A percentile compares a stretch with the other conserved stretches of the same genome.
phyloP scores from a whole-genome alignment of 2,888 invertebrate genomes.

The Agrochola macilenta region DNA sequence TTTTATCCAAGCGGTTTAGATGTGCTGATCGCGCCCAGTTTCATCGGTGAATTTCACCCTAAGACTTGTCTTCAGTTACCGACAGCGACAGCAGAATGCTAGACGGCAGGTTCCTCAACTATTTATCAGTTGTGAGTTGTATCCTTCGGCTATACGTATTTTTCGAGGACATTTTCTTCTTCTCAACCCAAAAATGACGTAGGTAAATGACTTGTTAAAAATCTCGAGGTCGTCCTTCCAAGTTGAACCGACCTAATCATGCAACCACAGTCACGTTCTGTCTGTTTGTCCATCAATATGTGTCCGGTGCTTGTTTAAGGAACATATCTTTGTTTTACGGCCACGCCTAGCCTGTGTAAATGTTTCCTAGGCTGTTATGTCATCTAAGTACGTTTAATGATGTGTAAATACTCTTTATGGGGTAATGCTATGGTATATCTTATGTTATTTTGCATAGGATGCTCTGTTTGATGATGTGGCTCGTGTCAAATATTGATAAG shows the following conservation, averaged over 20 bases:
- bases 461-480: not conserved
- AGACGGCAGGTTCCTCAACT: not conserved
- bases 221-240: constrained; percentile 16
- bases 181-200: not conserved
- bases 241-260: not conserved
- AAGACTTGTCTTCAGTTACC: not conserved
- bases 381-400: constrained; percentile 36
- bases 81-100: not conserved
- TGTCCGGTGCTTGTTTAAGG: constrained; percentile 39
- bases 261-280: constrained; percentile 36
- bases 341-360: constrained; percentile 26
- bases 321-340: constrained; percentile 49
- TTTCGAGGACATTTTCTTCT: not conserved
- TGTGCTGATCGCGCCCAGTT: not conserved
- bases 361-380: constrained; percentile 44
- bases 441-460: constrained; percentile 6
- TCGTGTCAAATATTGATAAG: not conserved
- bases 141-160: not conserved
- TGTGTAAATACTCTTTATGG: constrained; percentile 42
- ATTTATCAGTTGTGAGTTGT: not conserved
- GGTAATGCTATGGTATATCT: constrained; percentile 6
- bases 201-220: not conserved
- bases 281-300: constrained; percentile 47
- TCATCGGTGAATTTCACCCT: not conserved
- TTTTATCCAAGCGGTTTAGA: not conserved